Conservation (phyloP, 1,140 invertebrate species). For the Megathymus violae region DNA sequence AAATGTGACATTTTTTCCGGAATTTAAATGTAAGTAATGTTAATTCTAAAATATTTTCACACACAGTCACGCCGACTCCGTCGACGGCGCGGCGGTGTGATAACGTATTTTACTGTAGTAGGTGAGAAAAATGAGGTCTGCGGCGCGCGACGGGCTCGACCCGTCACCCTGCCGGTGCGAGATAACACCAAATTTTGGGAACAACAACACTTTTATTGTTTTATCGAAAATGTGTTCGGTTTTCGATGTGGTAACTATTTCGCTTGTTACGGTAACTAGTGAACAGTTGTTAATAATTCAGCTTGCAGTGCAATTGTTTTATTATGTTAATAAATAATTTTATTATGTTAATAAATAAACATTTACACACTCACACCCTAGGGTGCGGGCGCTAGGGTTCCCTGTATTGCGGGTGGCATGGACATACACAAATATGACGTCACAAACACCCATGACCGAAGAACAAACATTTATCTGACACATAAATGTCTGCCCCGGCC, state of each 20-base stretch:
- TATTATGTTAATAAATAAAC: too few species aligned
- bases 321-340: too few species aligned
- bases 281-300: too few species aligned
- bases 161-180: neutral
- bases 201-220: constrained; percentile 2
- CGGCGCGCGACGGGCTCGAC: neutral
- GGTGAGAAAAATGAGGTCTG: neutral
- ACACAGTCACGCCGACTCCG: neutral
- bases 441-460: too few species aligned
- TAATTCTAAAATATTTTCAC: neutral
- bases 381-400: too few species aligned
- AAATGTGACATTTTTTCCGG: neutral
- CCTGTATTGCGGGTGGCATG: too few species aligned
- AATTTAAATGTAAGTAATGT: neutral
- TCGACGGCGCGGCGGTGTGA: neutral
- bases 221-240: neutral
- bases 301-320: too few species aligned
- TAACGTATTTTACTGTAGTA: neutral
- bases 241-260: neutral
- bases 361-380: too few species aligned
- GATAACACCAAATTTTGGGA: constrained; percentile 2
- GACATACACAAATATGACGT: too few species aligned
- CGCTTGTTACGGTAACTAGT: too few species aligned
- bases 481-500: too few species aligned
- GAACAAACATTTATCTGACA: too few species aligned